A percentile compares a stretch with the other conserved stretches of the same genome.
phyloP scores from a whole-genome alignment of 1,140 invertebrate species.

The Apocrypta bakeri region DNA sequence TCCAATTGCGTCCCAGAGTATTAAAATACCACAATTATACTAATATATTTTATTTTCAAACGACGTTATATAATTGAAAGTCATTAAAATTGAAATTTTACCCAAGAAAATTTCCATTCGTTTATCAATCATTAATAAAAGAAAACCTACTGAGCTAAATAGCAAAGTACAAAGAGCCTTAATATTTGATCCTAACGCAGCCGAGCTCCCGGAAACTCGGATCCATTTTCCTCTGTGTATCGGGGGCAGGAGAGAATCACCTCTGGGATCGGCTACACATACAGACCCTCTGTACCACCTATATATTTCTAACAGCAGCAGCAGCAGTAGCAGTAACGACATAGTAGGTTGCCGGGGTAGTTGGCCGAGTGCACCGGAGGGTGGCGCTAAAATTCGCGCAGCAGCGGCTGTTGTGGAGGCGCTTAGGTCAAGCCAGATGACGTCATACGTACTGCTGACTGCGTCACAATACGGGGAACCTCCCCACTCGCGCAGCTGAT shows the following conservation, averaged over 20 bases:
- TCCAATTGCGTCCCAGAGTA: no score
- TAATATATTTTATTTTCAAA: no score
- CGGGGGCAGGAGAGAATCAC: background rate
- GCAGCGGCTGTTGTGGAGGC: slow-evolving; percentile 53
- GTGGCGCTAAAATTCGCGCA: slow-evolving; percentile 57
- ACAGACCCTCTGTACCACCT: no score
- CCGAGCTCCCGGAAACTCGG: background rate
- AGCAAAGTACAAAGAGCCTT: background rate
- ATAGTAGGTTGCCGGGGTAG: background rate
- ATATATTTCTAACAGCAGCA: background rate
- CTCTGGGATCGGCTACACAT: background rate
- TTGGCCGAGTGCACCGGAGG: slow-evolving; percentile 18
- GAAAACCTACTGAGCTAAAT: background rate
- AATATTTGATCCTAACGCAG: background rate
- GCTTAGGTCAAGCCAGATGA: slow-evolving; percentile 67
- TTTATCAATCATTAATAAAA: no score
- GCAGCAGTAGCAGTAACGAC: background rate
- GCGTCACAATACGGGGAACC: slow-evolving; percentile 63
- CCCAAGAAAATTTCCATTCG: no score
- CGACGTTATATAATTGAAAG: no score
- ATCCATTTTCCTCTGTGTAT: background rate
- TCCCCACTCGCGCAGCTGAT: slow-evolving; percentile 63
- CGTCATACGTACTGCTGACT: slow-evolving; percentile 65
- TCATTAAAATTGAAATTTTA: no score
- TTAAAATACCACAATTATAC: no score